These are phyloP conservation scores for Tortrix viridana DNA, from an alignment of 2,888 invertebrate genomes.

Conservation along the genomic window DNA sequence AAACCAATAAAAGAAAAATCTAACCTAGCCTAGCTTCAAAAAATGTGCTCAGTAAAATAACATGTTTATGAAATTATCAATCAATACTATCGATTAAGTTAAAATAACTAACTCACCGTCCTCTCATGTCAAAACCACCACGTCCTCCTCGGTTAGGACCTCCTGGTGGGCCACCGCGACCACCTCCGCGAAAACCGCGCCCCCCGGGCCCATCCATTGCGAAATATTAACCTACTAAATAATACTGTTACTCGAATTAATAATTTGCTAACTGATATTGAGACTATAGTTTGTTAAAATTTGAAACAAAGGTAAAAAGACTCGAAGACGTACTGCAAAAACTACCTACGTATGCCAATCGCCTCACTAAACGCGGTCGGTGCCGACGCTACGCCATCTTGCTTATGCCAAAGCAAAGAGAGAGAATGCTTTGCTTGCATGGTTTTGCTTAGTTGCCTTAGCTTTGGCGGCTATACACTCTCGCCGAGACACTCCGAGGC, in stretches of 20 bases:
- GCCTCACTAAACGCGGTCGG: too few relatives aligned
- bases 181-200: constrained; percentile 74
- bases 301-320: not conserved
- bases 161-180: constrained; percentile 70
- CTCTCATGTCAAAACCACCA: constrained; percentile 78
- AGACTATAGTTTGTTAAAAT: too few relatives aligned
- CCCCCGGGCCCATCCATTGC: constrained; percentile 65
- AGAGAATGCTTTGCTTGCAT: too few relatives aligned
- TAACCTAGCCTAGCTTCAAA: not conserved
- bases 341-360: not conserved
- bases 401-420: too few relatives aligned
- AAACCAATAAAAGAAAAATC: not conserved
- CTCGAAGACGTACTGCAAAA: not conserved
- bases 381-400: constrained; percentile 21
- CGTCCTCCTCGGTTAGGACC: constrained; percentile 66
- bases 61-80: not conserved
- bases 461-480: too few relatives aligned
- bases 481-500: too few relatives aligned
- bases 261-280: not conserved
- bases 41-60: not conserved
- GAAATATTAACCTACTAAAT: not conserved
- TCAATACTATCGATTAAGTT: not conserved
- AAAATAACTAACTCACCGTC: constrained; percentile 59
- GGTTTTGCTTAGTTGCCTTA: too few relatives aligned
- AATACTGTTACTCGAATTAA: not conserved